These are phyloP conservation scores for Phortica variegata DNA, from an alignment of 1,140 invertebrate genomes.

Conservation along the genomic window DNA sequence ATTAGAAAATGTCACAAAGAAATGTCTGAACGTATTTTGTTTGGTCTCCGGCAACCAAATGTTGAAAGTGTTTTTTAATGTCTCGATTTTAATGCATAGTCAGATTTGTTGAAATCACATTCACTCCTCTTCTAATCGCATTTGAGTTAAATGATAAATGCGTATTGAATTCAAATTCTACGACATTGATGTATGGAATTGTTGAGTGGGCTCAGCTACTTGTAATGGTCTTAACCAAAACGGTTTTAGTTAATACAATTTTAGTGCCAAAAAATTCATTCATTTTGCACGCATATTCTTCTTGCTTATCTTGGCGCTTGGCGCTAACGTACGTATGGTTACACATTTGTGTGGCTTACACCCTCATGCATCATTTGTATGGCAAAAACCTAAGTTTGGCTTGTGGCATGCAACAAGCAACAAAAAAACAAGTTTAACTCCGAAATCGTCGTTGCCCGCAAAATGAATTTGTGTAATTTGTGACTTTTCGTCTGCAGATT, in stretches of 20 bases:
- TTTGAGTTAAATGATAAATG: slow-evolving; percentile 35
- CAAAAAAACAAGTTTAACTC: neutral
- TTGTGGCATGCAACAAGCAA: too few species aligned
- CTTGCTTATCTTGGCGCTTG: too few species aligned
- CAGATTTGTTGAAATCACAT: slow-evolving; percentile 25
- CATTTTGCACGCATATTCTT: too few species aligned
- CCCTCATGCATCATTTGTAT: too few species aligned
- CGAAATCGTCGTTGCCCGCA: slow-evolving; percentile 4
- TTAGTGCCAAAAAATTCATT: too few species aligned
- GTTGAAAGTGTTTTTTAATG: slow-evolving; percentile 46
- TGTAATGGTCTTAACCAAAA: too few species aligned
- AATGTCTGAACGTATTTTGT: slow-evolving; percentile 22
- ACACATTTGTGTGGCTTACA: too few species aligned
- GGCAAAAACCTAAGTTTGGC: too few species aligned
- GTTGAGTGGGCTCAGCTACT: too few species aligned
- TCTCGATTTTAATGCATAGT: slow-evolving; percentile 23
- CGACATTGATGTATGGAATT: too few species aligned
- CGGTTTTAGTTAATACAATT: too few species aligned
- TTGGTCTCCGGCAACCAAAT: slow-evolving; percentile 9
- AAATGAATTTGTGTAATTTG: slow-evolving; percentile 43
- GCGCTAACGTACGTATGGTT: too few species aligned
- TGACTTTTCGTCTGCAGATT: slow-evolving; percentile 24
- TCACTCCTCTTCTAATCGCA: slow-evolving; percentile 23
- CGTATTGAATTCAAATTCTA: slow-evolving; percentile 42
- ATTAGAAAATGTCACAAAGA: neutral